Base-by-base conservation (phyloP, 2,113 vertebrate genomes). In the Agelaius phoeniceus region DNA sequence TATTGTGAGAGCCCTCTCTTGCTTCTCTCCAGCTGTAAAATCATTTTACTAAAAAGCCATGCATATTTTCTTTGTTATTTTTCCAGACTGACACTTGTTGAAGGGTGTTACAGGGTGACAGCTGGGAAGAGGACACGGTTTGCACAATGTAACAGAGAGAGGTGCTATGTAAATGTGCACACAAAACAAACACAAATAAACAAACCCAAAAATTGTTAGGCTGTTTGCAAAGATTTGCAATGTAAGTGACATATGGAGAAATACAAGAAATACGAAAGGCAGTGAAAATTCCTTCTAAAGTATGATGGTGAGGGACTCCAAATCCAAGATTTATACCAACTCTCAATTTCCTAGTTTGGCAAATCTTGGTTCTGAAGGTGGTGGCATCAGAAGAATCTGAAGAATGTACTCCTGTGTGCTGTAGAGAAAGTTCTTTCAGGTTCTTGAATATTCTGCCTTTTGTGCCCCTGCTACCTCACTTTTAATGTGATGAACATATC, bases 161-260 rank as follows among this genome's bases (percentile, higher is more conserved):
- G 49, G 24, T 51, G 49, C 37, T 46, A 18, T 10, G 52, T 35
- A 83, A 81, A 81, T 22, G 22, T 7, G 1, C 31, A 88, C 3
- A 76, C 24, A 83, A 77, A 83, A 43, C 17, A 30, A 68, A 93
- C 76, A 16, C 27, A 68, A 90, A 65, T 30, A 30, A 71, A 75
- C 57, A 26, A 7, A 1, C 4, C 2, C 1, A 0, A 7, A 11
- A 39, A 12, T 7, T 23, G 52, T 49, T 41, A 31, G 52, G 49
- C 44, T 58, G 10, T 35, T 58, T 62, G 37, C 46, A 51, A 86
- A 43, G n/a, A 75, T 78, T 61, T 73, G 12, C 49, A 73, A 31
- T 20, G 10, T 66, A 78, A 87, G 46, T 54, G 35, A 46, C 46
- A 52, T 6, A 46, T 2, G 4, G 31, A 92, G 27, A 92, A 96